These are phyloP conservation scores for Tetragonula clypearis DNA, from an alignment of 1,140 invertebrate species.

Conservation along the genomic window DNA sequence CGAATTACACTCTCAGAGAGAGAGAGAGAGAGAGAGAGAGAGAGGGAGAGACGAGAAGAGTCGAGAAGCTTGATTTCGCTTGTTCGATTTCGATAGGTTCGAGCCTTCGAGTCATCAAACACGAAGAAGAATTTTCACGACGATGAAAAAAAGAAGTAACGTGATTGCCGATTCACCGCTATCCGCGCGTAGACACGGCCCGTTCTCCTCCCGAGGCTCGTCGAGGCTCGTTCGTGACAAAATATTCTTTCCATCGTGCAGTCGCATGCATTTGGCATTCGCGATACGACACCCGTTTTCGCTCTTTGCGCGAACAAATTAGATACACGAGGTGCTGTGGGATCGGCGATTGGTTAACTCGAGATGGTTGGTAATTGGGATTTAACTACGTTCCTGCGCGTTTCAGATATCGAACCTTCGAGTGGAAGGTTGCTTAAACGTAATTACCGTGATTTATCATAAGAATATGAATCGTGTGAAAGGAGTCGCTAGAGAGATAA, in stretches of 20 bases:
- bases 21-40: too few relatives aligned
- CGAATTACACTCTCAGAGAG: constrained; percentile 46
- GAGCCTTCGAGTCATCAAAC: too few relatives aligned
- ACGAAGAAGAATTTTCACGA: not conserved
- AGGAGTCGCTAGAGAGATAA: not conserved
- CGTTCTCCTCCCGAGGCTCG: not conserved
- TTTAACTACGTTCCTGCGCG: too few relatives aligned
- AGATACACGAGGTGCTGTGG: too few relatives aligned
- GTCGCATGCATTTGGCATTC: not conserved
- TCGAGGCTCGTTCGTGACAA: constrained; percentile 31
- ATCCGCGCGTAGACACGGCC: constrained; percentile 22
- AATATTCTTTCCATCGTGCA: not conserved
- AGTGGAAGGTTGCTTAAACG: not conserved
- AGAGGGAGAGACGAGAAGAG: not conserved
- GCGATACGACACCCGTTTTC: not conserved
- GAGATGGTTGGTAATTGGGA: not conserved
- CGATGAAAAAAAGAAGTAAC: constrained; percentile 8
- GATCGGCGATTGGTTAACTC: not conserved
- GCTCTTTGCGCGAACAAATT: not conserved
- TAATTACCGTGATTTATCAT: not conserved
- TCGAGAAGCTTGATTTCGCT: not conserved
- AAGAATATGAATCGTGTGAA: not conserved
- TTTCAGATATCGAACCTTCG: not conserved
- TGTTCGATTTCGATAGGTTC: too few relatives aligned
- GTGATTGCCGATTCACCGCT: constrained; percentile 51